A percentile compares a stretch with the other conserved stretches of the same genome.
Evolutionary conservation across 1,140 invertebrate species (phyloP).

Genomic region (Aplysia californica): DNA sequence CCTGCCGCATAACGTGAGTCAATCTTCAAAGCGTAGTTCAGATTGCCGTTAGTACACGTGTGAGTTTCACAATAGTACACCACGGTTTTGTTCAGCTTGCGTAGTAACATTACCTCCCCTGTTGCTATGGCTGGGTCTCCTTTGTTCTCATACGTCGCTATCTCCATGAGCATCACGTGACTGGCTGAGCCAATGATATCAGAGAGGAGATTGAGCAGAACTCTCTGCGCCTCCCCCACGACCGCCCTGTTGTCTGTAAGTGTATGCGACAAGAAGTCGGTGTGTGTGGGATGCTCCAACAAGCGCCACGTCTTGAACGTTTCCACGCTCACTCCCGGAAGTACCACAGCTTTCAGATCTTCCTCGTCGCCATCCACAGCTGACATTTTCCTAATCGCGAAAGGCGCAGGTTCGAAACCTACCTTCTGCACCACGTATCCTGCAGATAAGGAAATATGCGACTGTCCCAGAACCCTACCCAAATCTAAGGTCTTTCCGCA

Average conservation of each 20-base stretch:
- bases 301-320: background rate
- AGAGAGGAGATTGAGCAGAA: slow-evolving; percentile 26
- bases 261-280: slow-evolving; percentile 21
- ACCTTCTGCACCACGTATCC: too few species aligned
- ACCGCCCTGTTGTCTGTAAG: slow-evolving; percentile 26
- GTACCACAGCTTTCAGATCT: too few species aligned
- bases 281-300: slow-evolving; percentile 8
- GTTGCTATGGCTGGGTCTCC: slow-evolving; percentile 41
- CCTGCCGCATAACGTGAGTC: slow-evolving; percentile 9
- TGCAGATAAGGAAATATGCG: too few species aligned
- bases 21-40: slow-evolving; percentile 1
- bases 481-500: too few species aligned
- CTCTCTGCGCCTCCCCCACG: slow-evolving; percentile 30
- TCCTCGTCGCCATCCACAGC: too few species aligned
- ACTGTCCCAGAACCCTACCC: too few species aligned
- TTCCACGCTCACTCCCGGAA: too few species aligned
- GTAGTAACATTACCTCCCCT: slow-evolving; percentile 34
- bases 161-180: slow-evolving; percentile 38
- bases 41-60: slow-evolving; percentile 1
- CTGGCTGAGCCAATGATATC: slow-evolving; percentile 17
- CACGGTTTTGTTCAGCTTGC: slow-evolving; percentile 24
- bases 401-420: too few species aligned
- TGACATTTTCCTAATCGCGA: too few species aligned
- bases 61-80: slow-evolving; percentile 35
- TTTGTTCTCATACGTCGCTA: slow-evolving; percentile 36